These are phyloP conservation scores for Craniophora ligustri DNA, from an alignment of 2,888 invertebrate species.

Conservation along the genomic window DNA sequence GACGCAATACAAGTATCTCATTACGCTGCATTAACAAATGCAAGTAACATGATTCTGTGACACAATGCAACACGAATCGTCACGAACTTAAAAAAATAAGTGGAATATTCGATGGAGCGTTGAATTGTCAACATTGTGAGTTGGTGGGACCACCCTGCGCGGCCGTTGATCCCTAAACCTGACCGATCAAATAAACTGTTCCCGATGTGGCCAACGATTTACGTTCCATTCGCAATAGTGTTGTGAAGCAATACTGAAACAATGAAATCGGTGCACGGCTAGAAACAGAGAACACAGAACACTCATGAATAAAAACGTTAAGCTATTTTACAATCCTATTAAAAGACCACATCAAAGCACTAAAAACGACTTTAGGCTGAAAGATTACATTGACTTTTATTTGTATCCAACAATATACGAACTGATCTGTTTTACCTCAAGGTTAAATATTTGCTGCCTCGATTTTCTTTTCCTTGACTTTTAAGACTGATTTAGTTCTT, in stretches of 20 bases:
- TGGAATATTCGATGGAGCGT: constrained; percentile 52
- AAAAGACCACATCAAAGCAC: constrained; percentile 71
- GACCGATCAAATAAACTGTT: constrained; percentile 72
- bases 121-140: constrained; percentile 54
- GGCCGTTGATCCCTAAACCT: constrained; percentile 69
- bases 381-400: constrained; percentile 46
- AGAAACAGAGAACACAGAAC: constrained; percentile 61
- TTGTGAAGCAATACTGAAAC: constrained; percentile 60
- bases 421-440: constrained; percentile 23
- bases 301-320: constrained; percentile 70
- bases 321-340: constrained; percentile 71
- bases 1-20: constrained; percentile 52
- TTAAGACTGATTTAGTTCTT: too few species aligned
- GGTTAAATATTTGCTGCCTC: constrained; percentile 7
- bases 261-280: constrained; percentile 57
- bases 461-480: constrained; percentile 18
- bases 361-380: constrained; percentile 53
- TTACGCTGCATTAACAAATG: constrained; percentile 51
- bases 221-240: constrained; percentile 69
- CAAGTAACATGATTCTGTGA: constrained; percentile 52
- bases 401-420: constrained; percentile 31
- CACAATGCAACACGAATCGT: constrained; percentile 32
- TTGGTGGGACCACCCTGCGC: constrained; percentile 68
- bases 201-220: constrained; percentile 67
- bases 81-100: constrained; percentile 41